A percentile compares a stretch with the other conserved stretches of the same genome.
Conservation (phyloP, 2,888 invertebrate genomes). For the Uloborus plumipes region DNA sequence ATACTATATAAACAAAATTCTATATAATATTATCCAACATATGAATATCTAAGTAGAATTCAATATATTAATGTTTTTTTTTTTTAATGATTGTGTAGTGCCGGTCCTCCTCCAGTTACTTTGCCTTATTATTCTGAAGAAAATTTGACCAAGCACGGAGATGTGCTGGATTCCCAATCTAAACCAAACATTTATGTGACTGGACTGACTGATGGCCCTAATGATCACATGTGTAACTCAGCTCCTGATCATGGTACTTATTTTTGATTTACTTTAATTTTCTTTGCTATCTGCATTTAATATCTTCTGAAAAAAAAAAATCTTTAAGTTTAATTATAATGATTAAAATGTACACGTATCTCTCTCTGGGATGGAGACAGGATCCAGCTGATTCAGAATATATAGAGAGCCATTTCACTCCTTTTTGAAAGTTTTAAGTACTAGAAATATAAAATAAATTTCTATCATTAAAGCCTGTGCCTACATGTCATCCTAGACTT, state of each 20-base stretch:
- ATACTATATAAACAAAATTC: neutral
- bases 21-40: neutral
- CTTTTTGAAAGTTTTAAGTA: too few relatives aligned
- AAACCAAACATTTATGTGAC: slow-evolving; percentile 60
- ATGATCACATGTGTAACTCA: slow-evolving; percentile 53
- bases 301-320: too few relatives aligned
- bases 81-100: slow-evolving; percentile 27
- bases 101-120: slow-evolving; percentile 49
- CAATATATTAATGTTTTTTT: neutral
- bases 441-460: too few relatives aligned
- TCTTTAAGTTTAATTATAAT: too few relatives aligned
- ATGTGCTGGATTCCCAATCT: slow-evolving; percentile 46
- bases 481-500: too few relatives aligned
- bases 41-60: neutral
- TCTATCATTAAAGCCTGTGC: too few relatives aligned
- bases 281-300: too few relatives aligned
- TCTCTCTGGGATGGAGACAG: too few relatives aligned
- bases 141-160: slow-evolving; percentile 46
- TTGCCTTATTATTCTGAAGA: slow-evolving; percentile 61
- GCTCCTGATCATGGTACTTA: slow-evolving; percentile 42
- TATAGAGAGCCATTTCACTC: too few relatives aligned
- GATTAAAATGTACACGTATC: too few relatives aligned
- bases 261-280: neutral
- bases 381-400: too few relatives aligned
- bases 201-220: slow-evolving; percentile 46